A percentile compares a stretch with the other conserved stretches of the same genome.
Conservation (phyloP, 53 echinoderm and acorn worm species). For the Mesocentrotus franciscanus region DNA sequence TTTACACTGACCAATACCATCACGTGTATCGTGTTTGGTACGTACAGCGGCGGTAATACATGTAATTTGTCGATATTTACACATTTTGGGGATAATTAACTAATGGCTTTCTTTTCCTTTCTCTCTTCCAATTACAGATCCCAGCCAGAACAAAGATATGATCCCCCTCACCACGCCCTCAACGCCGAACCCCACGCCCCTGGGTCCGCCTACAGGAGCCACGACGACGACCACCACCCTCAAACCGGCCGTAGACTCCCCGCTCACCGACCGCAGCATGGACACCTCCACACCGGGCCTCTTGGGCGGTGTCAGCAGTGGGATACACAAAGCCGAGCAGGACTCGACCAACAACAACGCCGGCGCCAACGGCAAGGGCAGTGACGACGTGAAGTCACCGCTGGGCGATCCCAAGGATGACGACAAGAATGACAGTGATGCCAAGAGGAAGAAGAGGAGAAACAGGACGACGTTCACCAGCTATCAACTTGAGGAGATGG, state of each 20-base stretch:
- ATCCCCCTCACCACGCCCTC: slow-evolving; percentile 76
- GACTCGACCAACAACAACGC: slow-evolving; percentile 75
- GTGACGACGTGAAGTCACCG: slow-evolving; percentile 77
- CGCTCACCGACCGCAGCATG: slow-evolving; percentile 57
- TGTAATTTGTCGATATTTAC: background rate
- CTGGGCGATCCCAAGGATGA: slow-evolving; percentile 80
- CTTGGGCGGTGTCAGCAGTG: background rate
- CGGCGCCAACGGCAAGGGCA: slow-evolving; percentile 81
- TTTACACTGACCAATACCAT: background rate
- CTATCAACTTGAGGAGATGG: slow-evolving; percentile 98
- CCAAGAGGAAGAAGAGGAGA: slow-evolving; percentile 95
- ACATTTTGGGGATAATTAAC: background rate
- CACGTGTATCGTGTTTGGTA: background rate
- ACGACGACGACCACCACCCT: slow-evolving; percentile 56
- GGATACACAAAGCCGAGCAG: slow-evolving; percentile 59
- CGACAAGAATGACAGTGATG: slow-evolving; percentile 86
- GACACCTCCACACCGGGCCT: slow-evolving; percentile 61
- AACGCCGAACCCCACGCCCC: slow-evolving; percentile 62
- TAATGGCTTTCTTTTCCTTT: background rate
- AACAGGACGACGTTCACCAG: slow-evolving; percentile 99
- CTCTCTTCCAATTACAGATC: slow-evolving; percentile 42
- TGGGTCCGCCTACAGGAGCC: slow-evolving; percentile 62
- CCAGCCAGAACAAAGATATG: slow-evolving; percentile 89
- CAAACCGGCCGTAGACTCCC: slow-evolving; percentile 65
- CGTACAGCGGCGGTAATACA: too few relatives aligned